These are phyloP conservation scores for Drosophila paranaensis DNA, from an alignment of 2,888 invertebrate genomes.

Conservation along the genomic window DNA sequence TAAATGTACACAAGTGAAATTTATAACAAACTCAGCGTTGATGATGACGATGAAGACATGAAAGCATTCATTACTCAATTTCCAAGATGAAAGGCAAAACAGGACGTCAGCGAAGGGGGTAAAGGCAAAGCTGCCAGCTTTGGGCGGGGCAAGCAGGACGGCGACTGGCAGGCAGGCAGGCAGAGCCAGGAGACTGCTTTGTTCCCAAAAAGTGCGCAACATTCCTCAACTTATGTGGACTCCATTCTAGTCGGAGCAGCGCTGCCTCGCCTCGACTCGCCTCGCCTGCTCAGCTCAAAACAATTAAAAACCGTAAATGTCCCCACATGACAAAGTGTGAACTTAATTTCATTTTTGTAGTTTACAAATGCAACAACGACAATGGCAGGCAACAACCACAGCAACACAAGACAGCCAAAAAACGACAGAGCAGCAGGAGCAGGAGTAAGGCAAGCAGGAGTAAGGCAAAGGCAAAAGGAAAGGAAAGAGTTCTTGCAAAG, in stretches of 20 bases:
- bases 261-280: neutral
- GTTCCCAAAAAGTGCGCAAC: conserved; percentile 51
- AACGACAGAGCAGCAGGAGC: neutral
- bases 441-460: neutral
- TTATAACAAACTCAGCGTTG: conserved; percentile 49
- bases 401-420: conserved; percentile 13
- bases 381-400: conserved; percentile 12
- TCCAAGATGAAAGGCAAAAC: conserved; percentile 44
- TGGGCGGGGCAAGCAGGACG: no score
- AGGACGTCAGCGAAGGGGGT: conserved; percentile 4
- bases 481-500: conserved; percentile 34
- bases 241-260: conserved; percentile 7
- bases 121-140: no score
- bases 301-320: conserved; percentile 81
- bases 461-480: neutral
- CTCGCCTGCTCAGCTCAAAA: conserved; percentile 48
- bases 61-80: conserved; percentile 70
- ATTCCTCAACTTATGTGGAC: conserved; percentile 25
- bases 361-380: conserved; percentile 69
- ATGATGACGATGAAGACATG: conserved; percentile 46
- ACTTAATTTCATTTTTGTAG: conserved; percentile 81
- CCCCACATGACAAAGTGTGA: conserved; percentile 81
- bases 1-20: conserved; percentile 63
- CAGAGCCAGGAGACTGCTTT: conserved; percentile 5
- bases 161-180: no score